Evolutionary conservation across 2,888 invertebrate genomes (phyloP).

Genomic region (Suillia variegata): DNA sequence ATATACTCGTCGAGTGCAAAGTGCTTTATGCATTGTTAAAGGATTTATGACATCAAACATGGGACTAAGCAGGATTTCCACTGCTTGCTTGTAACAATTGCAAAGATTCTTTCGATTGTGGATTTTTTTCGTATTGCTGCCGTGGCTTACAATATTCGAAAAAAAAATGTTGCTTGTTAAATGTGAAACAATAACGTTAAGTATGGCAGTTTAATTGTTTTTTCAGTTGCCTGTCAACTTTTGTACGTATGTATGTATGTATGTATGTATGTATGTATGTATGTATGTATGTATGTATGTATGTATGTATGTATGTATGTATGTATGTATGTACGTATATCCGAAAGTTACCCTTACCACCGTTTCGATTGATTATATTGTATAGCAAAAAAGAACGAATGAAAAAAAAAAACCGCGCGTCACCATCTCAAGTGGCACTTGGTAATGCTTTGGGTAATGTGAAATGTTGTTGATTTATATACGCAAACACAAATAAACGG

Average conservation of each 20-base stretch:
- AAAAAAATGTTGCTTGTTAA: no score
- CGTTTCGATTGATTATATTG: neutral
- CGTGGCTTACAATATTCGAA: no score
- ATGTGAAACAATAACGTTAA: neutral
- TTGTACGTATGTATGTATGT: no score
- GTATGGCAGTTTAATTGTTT: constrained; percentile 4
- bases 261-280: no score
- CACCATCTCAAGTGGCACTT: constrained; percentile 32
- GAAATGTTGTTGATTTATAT: constrained; percentile 32
- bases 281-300: no score
- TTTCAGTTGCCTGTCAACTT: constrained; percentile 3
- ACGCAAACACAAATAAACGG: constrained; percentile 10
- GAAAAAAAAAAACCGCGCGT: no score
- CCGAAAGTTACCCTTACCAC: no score
- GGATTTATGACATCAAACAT: constrained; percentile 19
- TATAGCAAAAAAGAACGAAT: constrained; percentile 9
- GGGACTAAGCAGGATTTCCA: constrained; percentile 4
- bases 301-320: no score
- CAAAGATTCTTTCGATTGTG: neutral
- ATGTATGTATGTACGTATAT: no score
- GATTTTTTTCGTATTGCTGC: no score
- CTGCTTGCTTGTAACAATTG: neutral
- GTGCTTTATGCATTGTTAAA: constrained; percentile 12
- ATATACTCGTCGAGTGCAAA: neutral
- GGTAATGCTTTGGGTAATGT: constrained; percentile 26